Base-by-base conservation (phyloP, 2,888 invertebrate genomes). In the Andrena trimmerana region DNA sequence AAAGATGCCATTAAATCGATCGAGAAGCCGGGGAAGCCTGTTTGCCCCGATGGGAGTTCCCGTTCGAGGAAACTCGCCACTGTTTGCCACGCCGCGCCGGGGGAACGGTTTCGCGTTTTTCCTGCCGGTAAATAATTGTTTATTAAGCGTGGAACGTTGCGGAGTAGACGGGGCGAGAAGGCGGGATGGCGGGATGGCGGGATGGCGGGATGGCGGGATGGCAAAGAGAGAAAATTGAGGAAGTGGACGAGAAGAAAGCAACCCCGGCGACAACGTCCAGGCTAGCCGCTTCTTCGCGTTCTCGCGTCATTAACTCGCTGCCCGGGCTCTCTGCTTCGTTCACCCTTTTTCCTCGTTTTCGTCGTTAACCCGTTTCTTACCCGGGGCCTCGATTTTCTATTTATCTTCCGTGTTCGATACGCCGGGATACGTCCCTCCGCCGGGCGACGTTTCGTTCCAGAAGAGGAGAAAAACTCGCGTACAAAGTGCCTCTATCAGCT, bases 311-410 rank as follows among this genome's bases (percentile, higher is more conserved):
- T 83, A 80, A 87, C 75, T 79, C 81, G 75, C 7, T 27, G 29
- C 24, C 50, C 29, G 24, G 29, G n/a, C 52, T 29, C 77, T 59
- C 27, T 60, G n/a, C 57, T 59, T 60, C 63, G 31, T 67, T 24
- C n/a, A 81, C 13, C 54, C 52, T 78, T 71, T 42, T 81, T 69
- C 54, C 75, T 85, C 75, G 71, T 78, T 82, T 88, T 84, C 81
- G 70, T 85, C 71, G 78, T 81, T 76, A 86, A 83, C 84, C 81
- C 85, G 86, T 85, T 87, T 79, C 82, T 83, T 79, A 74, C 77
- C 76, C 78, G 60, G 48, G 6, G 29, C 50, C 66, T 57, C 65
- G 77, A 86, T 78, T 63, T 81, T 78, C 80, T 75, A 74, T 83
- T 82, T 88, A 67, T 54, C 78, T 85, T 87, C 84, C 83, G 86